A percentile compares a stretch with the other conserved stretches of the same genome.
Evolutionary conservation across 1,140 invertebrate species (phyloP).

Genomic region (Pentalonia nigronervosa): DNA sequence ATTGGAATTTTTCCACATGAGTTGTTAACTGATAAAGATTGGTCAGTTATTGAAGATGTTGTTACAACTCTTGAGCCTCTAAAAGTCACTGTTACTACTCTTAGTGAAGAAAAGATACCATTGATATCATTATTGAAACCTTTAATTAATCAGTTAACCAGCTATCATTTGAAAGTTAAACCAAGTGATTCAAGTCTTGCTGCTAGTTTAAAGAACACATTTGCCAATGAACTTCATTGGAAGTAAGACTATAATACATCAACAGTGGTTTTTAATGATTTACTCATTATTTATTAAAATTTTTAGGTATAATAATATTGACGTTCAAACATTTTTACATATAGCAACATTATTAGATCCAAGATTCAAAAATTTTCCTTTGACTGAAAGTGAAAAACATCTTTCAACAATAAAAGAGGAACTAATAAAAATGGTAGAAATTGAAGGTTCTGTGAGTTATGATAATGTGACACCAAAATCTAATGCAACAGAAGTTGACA

Average conservation of each 20-base stretch:
- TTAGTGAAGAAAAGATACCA: conserved; percentile 68
- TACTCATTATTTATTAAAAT: not conserved
- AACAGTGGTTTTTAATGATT: not conserved
- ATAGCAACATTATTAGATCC: conserved; percentile 68
- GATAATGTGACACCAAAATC: not conserved
- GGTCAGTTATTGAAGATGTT: conserved; percentile 67
- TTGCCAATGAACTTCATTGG: conserved; percentile 66
- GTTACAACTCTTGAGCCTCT: conserved; percentile 67
- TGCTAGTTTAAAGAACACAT: conserved; percentile 64
- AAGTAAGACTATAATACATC: conserved; percentile 60
- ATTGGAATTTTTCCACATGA: conserved; percentile 62
- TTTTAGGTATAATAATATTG: conserved; percentile 64
- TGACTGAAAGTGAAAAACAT: conserved; percentile 56
- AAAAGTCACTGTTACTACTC: conserved; percentile 68
- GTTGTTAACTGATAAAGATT: conserved; percentile 64
- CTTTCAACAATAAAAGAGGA: conserved; percentile 57
- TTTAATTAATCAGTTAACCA: conserved; percentile 67
- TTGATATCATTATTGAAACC: conserved; percentile 68
- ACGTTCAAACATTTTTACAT: conserved; percentile 66
- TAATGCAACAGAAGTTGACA: not conserved
- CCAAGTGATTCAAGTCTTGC: conserved; percentile 65
- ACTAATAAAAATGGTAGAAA: conserved; percentile 58
- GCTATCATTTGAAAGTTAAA: conserved; percentile 66
- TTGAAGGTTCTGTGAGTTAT: conserved; percentile 47
- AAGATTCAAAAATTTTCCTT: conserved; percentile 66